phyloP scores from a whole-genome alignment of 2,888 invertebrate genomes.

The Prosopocoilus inquinatus region DNA sequence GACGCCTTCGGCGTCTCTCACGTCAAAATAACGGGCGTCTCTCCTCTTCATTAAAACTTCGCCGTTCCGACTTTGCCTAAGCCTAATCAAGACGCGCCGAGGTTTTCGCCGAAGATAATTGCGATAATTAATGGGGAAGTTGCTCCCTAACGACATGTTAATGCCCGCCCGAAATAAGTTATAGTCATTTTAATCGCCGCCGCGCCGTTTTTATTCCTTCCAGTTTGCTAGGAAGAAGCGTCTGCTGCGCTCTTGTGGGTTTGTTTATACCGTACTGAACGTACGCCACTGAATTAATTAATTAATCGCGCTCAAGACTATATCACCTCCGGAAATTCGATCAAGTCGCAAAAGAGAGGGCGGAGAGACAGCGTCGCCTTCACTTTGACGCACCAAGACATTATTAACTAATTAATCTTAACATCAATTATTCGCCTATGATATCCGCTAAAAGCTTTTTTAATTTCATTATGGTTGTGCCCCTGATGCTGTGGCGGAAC shows the following conservation, averaged over 20 bases:
- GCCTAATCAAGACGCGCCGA: slow-evolving; percentile 28
- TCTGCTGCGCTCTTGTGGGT: too few species aligned
- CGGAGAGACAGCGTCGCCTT: slow-evolving; percentile 14
- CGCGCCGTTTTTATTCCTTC: too few species aligned
- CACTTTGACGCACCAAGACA: slow-evolving; percentile 6
- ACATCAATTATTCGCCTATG: slow-evolving; percentile 19
- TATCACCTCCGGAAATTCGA: too few species aligned
- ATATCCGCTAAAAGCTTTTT: slow-evolving; percentile 23
- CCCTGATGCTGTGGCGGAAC: too few species aligned
- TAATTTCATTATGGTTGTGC: slow-evolving; percentile 17
- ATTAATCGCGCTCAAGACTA: too few species aligned
- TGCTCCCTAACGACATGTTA: slow-evolving; percentile 32
- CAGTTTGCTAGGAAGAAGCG: too few species aligned
- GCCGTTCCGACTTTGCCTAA: slow-evolving; percentile 25
- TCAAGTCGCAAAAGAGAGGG: too few species aligned
- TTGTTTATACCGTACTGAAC: too few species aligned
- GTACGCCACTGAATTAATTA: too few species aligned
- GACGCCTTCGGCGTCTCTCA: slow-evolving; percentile 10
- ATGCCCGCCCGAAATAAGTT: too few species aligned
- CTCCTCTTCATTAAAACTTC: slow-evolving; percentile 27
- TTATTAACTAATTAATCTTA: slow-evolving; percentile 21
- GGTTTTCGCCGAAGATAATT: slow-evolving; percentile 31
- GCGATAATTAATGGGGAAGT: slow-evolving; percentile 34
- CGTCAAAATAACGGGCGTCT: slow-evolving; percentile 19
- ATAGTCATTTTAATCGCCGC: too few species aligned